Base-by-base conservation (phyloP, 2,797 vertebrate species). In the Micropoecilia bifurca region DNA sequence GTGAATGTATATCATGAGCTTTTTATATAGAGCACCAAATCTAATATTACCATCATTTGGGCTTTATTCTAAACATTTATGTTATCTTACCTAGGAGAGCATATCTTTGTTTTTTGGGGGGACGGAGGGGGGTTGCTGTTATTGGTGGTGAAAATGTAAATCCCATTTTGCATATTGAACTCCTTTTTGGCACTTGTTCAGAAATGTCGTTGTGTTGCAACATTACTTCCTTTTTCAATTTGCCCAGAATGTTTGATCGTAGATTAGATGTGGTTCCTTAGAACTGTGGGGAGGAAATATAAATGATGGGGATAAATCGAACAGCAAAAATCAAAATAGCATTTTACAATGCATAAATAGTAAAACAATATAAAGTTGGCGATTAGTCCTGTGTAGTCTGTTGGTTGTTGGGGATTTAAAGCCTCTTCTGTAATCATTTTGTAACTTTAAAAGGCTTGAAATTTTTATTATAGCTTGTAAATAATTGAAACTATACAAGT, bases 51-150 rank as follows among this genome's bases (percentile, higher is more conserved):
- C 28, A 25, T 16, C 28, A 61, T 61, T 4, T 61, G 4, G 28
- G 28, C 13, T 33, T 33, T 33, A 61, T 61, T 61, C 1, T 16
- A 16, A 13, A 61, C 28, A 33, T 33, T 61, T 33, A 48, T 20
- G 47, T 18, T 18, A 61, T 61, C 59, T 33, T 18, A 33, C 14
- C 2, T 16, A 28, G 18, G 30, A 61, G 30, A 74, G 45, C 28
- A 33, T 46, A 16, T 73, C 41, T 47, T 33, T 83, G 48, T 81
- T 89, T 85, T 73, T 82, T 83, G 89, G 83, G 33, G 33, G 33
- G 33, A n/a, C n/a, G 33, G 33, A 33, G 33, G 33, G 33, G 33
- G 33, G 72, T 83, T 83, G 36, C 68, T 75, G 59, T 79, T 85
- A 75, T 85, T 82, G 76, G 79, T 39, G 84, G 76, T 80, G 48